Base-by-base conservation (phyloP, 2,113 vertebrate species). In the Probosciger aterrimus region DNA sequence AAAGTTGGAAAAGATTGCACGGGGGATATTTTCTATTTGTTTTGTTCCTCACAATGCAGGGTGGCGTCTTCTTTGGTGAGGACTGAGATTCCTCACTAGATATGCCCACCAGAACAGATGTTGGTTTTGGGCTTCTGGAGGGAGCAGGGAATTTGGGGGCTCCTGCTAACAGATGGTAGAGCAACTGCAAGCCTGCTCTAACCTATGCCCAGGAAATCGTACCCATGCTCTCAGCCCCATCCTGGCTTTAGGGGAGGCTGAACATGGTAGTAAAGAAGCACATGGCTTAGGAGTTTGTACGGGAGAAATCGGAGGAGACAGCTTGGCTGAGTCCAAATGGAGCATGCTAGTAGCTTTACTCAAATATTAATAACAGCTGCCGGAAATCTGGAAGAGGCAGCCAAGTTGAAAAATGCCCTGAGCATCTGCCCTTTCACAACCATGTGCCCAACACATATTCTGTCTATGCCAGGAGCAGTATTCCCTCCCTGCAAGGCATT, bases 321-420 rank as follows among this genome's bases (percentile, higher is more conserved):
- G 65, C 35, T 55, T 91, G 76, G 77, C 80, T 11, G 8, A 50
- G 47, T 17, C 65, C 47, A 62, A 52, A 47, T 3, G 31, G 23
- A 62, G 52, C 52, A 37, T 1, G 2, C 57, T 41, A 37, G 74
- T 20, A 76, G 37, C 4, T 1, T 73, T 79, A 79, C 59, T 70
- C 62, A 92, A 92, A 95, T 82, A 94, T 79, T 96, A 84, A 64
- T 82, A 91, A 82, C 84, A 93, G 81, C 81, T 89, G 91, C 70
- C 6, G 7, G 91, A 92, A 87, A 85, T 76, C 47, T 62, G 74
- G 84, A 82, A 64, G 87, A 91, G 74, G 13, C 70, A 76, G 78
- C 27, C 59, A 79, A 71, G 80, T 11, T 76, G 81, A 69, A 74
- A 92, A 89, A 50, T n/a, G 41, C 62, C 89, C 94, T 44, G 47